These are phyloP conservation scores for Nycticryphes semicollaris DNA, from an alignment of 2,113 vertebrate genomes.

Conservation along the genomic window DNA sequence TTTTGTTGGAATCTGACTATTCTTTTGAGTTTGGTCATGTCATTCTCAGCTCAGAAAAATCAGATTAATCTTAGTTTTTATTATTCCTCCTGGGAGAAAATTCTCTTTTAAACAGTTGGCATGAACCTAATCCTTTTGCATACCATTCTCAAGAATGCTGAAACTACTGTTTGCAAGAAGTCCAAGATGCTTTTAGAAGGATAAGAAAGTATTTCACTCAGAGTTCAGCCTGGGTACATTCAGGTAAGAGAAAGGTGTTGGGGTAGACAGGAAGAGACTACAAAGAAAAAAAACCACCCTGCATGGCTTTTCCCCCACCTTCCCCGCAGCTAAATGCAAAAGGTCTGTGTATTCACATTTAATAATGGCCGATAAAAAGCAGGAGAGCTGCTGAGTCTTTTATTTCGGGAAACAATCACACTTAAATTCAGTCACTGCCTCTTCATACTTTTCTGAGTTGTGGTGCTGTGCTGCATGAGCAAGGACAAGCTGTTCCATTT, in stretches of 20 bases:
- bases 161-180: background rate
- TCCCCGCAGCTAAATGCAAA: background rate
- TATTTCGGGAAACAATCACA: background rate
- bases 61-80: slow-evolving; percentile 20
- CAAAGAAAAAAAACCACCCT: background rate
- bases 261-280: background rate
- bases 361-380: background rate
- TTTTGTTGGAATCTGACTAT: background rate
- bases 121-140: background rate
- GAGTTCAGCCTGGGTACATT: background rate
- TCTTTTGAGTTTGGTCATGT: background rate
- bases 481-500: background rate
- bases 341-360: background rate
- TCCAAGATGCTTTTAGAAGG: background rate
- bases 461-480: background rate
- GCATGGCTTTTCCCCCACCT: too few species aligned
- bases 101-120: background rate
- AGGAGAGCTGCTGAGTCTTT: background rate
- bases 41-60: slow-evolving; percentile 1
- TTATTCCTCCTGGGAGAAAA: slow-evolving; percentile 16
- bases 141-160: slow-evolving; percentile 30
- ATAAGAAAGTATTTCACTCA: rapidly evolving
- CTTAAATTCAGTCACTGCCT: background rate
- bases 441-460: rapidly evolving
- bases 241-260: background rate